Percentiles rank a stretch among this genome's conserved stretches.
phyloP scores from a whole-genome alignment of 1,140 invertebrate species.

The Cepaea nemoralis region DNA sequence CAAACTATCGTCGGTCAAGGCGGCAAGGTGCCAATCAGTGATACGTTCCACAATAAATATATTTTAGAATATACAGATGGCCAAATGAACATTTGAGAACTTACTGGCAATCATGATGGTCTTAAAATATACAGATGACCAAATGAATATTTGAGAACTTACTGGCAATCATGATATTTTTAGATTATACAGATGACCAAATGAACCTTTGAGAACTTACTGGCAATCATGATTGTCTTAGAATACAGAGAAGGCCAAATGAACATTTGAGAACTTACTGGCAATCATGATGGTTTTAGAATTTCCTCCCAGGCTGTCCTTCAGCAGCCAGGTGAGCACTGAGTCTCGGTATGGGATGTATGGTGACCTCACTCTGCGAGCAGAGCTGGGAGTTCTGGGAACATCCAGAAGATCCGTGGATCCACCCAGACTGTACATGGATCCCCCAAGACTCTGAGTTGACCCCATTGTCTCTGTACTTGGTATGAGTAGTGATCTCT shows the following conservation, averaged over 20 bases:
- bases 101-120: constrained; percentile 90
- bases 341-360: constrained; percentile 94
- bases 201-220: constrained; percentile 73
- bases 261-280: constrained; percentile 75
- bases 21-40: no score
- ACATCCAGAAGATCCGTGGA: constrained; percentile 6
- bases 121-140: constrained; percentile 88
- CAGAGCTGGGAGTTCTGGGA: neutral
- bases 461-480: constrained; percentile 52
- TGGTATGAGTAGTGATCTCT: constrained; percentile 60
- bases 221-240: constrained; percentile 92
- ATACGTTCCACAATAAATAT: no score
- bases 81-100: no score
- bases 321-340: constrained; percentile 91
- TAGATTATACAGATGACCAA: no score
- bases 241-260: no score
- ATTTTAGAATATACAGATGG: no score
- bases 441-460: constrained; percentile 44
- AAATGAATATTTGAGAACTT: constrained; percentile 70
- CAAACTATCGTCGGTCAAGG: no score
- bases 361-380: constrained; percentile 28
- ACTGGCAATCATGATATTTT: constrained; percentile 91
- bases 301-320: constrained; percentile 92
- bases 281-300: constrained; percentile 94
- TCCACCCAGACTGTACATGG: constrained; percentile 44